Conservation (phyloP, 2,113 vertebrate genomes). For the Collichthys lucidus region DNA sequence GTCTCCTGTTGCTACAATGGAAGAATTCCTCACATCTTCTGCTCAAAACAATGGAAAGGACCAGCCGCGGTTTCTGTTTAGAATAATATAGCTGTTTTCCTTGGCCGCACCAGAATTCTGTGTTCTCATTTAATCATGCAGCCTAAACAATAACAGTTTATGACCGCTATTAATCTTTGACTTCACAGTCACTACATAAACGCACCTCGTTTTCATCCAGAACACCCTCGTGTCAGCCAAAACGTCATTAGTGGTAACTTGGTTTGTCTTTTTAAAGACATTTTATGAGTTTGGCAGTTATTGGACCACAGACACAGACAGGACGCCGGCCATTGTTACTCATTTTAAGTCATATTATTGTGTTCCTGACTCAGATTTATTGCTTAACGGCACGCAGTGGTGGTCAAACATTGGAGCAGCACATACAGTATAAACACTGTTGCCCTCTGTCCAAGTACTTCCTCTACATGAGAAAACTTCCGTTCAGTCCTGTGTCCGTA, state of each 20-base stretch:
- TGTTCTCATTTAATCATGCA: conserved; percentile 51
- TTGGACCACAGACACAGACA: background rate
- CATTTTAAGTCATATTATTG: background rate
- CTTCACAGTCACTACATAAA: background rate
- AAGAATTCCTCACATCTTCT: conserved; percentile 66
- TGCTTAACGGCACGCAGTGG: conserved; percentile 3
- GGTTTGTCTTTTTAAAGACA: background rate
- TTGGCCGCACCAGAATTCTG: conserved; percentile 34
- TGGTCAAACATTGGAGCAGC: background rate
- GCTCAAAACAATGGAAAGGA: conserved; percentile 70
- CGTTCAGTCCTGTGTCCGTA: background rate
- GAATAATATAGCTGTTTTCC: conserved; percentile 42
- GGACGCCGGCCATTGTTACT: background rate
- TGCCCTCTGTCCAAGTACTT: conserved; percentile 16
- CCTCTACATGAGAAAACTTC: background rate
- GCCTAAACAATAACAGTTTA: conserved; percentile 53
- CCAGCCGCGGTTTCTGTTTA: conserved; percentile 21
- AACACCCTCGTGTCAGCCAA: background rate
- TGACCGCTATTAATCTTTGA: conserved; percentile 24
- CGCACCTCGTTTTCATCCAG: background rate
- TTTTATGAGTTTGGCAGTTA: background rate
- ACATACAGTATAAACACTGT: background rate
- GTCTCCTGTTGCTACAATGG: conserved; percentile 42
- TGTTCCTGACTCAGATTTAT: conserved; percentile 20
- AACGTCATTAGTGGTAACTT: background rate